Evolutionary conservation across 2,113 vertebrate genomes (phyloP), one percentile per base, ranked within the genome.

Genomic region (Oryzias celebensis): DNA sequence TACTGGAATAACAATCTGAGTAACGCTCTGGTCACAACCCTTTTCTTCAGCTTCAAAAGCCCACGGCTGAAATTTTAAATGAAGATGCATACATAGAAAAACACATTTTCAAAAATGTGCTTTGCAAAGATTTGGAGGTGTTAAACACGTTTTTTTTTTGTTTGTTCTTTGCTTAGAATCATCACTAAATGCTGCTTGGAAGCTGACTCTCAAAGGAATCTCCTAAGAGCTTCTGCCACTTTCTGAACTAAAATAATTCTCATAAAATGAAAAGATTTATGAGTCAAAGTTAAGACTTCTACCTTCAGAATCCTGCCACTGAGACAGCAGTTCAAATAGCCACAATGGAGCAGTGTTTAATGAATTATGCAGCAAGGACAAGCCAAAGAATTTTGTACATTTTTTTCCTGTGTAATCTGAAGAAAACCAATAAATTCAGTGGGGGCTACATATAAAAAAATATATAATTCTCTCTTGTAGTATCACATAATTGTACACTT

Each of bases 301-400:
- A 82, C 63, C 76, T 75, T 79, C 58, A 68, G 31, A 73, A 71
- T 75, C 65, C n/a, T 77, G 64, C 58, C 68, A 60, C 59, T n/a
- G 69, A 74, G 62, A 53, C 78, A 68, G 67, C 59, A 68, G 83
- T 86, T 84, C 68, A 80, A 78, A 66, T 67, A 61, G 26, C 44
- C 55, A 14, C 65, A 73, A 59, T 65, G 60, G 75, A 84, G 61
- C 44, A 65, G 28, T 4, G 26, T 76, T 81, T 76, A 79, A 87
- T 85, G 65, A 88, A 87, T 87, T 85, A 87, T 87, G 77, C 58
- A 88, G 71, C 76, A 52, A 80, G 80, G 77, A 84, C 82, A 82
- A 52, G 71, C 42, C 16, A 71, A 62, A 65, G 66, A 66, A 77
- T 76, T 68, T 77, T 18, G 42, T 63, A 23, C 36, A 54, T 58